Percentiles rank a stretch among this genome's conserved stretches.
phyloP scores from a whole-genome alignment of 2,113 vertebrate genomes.

The Vidua macroura region DNA sequence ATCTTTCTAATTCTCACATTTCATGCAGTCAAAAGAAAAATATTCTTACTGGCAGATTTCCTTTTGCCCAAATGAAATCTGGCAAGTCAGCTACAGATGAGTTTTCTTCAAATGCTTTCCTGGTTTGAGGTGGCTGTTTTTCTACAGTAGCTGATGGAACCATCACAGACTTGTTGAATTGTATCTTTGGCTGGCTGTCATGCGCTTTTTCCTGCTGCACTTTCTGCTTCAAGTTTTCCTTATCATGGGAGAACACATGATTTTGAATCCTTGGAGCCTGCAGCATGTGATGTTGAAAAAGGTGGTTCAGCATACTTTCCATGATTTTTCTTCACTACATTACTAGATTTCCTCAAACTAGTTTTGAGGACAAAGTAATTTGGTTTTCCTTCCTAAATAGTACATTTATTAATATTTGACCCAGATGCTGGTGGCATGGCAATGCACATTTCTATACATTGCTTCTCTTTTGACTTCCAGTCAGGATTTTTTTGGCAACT shows the following conservation, averaged over 20 bases:
- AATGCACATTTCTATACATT: not conserved
- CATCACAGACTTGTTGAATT: not conserved
- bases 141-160: not conserved
- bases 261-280: not conserved
- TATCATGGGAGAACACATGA: not conserved
- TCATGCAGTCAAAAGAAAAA: not conserved
- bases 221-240: constrained; percentile 3
- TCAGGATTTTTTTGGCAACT: not conserved
- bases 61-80: constrained; percentile 30
- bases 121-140: not conserved
- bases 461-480: not conserved
- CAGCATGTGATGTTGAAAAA: not conserved
- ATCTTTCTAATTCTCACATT: not conserved
- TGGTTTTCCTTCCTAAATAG: not conserved
- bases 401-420: not conserved
- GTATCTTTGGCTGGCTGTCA: not conserved
- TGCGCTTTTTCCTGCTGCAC: not conserved
- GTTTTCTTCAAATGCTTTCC: not conserved
- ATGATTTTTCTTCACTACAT: not conserved
- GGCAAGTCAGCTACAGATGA: not conserved
- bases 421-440: not conserved
- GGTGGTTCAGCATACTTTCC: not conserved
- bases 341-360: not conserved
- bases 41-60: constrained; percentile 41
- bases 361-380: not conserved